Percentiles rank a stretch among this genome's conserved stretches.
phyloP scores from a whole-genome alignment of 2,797 vertebrate species.

The Hemitrygon akajei region DNA sequence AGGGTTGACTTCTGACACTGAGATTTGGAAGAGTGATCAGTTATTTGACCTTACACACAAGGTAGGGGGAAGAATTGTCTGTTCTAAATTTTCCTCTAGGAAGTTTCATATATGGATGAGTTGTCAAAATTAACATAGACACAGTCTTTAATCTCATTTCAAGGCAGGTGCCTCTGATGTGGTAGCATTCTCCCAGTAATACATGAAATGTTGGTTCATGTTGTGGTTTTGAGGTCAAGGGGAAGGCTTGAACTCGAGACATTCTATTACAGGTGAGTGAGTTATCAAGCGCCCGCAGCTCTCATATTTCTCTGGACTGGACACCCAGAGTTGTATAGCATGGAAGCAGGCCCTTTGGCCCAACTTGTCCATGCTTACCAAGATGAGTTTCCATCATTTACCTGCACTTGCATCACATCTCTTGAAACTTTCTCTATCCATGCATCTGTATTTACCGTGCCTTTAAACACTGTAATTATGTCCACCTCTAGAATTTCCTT shows the following conservation, averaged over 20 bases:
- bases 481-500: too few relatives aligned
- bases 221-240: neutral
- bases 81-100: neutral
- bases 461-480: too few relatives aligned
- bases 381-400: too few relatives aligned
- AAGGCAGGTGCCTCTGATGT: neutral
- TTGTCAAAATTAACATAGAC: neutral
- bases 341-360: too few relatives aligned
- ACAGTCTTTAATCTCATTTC: neutral
- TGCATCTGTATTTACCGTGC: too few relatives aligned
- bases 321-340: too few relatives aligned
- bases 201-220: neutral
- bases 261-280: neutral
- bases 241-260: neutral
- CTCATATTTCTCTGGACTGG: neutral
- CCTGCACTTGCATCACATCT: too few relatives aligned
- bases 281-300: neutral
- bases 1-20: neutral
- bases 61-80: neutral
- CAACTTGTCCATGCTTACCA: too few relatives aligned
- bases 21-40: neutral
- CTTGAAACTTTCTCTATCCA: too few relatives aligned
- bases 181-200: neutral
- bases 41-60: neutral
- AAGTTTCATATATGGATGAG: neutral